Evolutionary conservation across 2,888 invertebrate species (phyloP).

Genomic region (Megastigmus dorsalis): DNA sequence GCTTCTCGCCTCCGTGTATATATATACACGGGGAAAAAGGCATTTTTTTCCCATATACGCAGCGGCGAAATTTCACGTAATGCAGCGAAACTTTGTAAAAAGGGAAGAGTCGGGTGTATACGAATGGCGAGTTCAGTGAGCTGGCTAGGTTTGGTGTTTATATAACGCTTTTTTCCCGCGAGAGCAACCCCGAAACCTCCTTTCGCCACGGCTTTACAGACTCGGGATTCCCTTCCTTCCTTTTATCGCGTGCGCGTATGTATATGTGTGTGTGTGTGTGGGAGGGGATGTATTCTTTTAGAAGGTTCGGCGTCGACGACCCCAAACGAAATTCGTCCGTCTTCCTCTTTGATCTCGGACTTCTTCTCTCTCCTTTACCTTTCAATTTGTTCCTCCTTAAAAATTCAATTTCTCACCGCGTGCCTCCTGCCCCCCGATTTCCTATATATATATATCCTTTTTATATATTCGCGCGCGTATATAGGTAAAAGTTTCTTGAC

Average conservation of each 20-base stretch:
- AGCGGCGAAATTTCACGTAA: too few species aligned
- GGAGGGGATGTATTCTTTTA: too few species aligned
- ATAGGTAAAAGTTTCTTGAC: neutral
- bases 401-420: slow-evolving; percentile 36
- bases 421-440: neutral
- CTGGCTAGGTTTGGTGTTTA: too few species aligned
- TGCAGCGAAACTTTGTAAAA: too few species aligned
- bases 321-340: neutral
- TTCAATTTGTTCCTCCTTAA: slow-evolving; percentile 12
- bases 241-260: neutral
- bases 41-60: too few species aligned
- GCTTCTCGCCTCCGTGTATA: neutral
- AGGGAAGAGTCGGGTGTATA: neutral
- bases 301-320: slow-evolving; percentile 21
- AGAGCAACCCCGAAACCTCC: slow-evolving; percentile 34
- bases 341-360: slow-evolving; percentile 9
- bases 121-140: neutral
- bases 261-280: neutral
- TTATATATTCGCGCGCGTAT: neutral
- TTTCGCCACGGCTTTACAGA: neutral
- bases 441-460: too few species aligned
- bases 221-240: neutral
- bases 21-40: neutral
- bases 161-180: neutral
- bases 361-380: neutral